Conservation (phyloP, 1,140 invertebrate genomes). For the Liolophura sinensis region DNA sequence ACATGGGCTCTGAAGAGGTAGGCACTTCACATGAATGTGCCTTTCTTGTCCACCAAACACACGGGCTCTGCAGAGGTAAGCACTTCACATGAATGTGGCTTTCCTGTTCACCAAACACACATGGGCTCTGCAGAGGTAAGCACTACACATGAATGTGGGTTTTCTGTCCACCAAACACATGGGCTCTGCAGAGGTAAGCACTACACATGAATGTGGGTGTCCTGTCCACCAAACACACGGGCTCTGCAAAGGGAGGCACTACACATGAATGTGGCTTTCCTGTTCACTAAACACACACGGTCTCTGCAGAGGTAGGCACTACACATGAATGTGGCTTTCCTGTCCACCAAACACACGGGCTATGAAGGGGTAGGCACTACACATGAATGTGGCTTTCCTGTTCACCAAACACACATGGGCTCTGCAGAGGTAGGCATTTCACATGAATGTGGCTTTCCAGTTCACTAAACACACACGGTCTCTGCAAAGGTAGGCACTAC, state of each 20-base stretch:
- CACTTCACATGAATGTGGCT: not conserved
- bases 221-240: not conserved
- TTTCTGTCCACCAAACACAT: not conserved
- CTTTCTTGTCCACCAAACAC: not conserved
- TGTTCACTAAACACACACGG: not conserved
- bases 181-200: not conserved
- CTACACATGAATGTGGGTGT: not conserved
- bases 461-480: not conserved
- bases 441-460: not conserved
- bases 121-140: slow-evolving; percentile 1
- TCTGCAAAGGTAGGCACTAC: not conserved
- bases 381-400: not conserved
- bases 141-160: not conserved
- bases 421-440: not conserved
- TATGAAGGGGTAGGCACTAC: not conserved
- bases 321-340: not conserved
- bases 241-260: slow-evolving; percentile 1
- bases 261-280: not conserved
- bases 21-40: not conserved
- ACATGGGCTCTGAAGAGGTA: not conserved
- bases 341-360: not conserved
- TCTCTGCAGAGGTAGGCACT: slow-evolving; percentile 2
- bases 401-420: not conserved
- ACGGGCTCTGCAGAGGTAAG: not conserved
- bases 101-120: not conserved